Evolutionary conservation across 2,113 vertebrate genomes (phyloP).

Genomic region (Paratilapia polleni): DNA sequence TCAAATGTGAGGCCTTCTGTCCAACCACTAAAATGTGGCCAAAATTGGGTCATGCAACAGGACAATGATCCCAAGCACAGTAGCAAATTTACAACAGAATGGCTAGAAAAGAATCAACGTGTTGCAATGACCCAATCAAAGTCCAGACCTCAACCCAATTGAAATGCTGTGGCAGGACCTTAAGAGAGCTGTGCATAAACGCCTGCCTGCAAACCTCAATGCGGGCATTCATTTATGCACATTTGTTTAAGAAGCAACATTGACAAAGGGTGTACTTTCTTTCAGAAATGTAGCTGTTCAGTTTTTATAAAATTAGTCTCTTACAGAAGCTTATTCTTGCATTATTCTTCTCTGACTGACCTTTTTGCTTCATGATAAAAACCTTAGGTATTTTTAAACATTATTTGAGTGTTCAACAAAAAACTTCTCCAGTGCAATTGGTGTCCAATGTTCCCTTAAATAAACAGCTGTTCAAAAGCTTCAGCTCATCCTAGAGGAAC

Average conservation of each 20-base stretch:
- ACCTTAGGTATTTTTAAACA: neutral
- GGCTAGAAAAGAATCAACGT: neutral
- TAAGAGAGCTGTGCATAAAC: neutral
- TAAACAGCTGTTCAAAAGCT: neutral
- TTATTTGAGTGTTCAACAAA: neutral
- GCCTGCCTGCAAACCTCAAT: neutral
- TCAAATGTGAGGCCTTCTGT: neutral
- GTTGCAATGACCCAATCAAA: neutral
- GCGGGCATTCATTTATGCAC: too few species aligned
- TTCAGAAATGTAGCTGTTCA: neutral
- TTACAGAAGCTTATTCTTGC: neutral
- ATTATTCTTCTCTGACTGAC: neutral
- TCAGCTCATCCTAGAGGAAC: neutral
- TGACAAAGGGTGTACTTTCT: neutral
- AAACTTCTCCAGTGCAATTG: neutral
- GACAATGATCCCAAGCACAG: neutral
- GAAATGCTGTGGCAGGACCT: neutral
- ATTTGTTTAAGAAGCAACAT: rapidly evolving
- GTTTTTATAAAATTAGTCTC: neutral
- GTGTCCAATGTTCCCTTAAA: neutral
- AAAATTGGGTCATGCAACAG: neutral
- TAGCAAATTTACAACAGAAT: neutral
- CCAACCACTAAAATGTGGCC: neutral
- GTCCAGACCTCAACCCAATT: neutral
- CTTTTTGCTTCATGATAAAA: neutral